Conservation (phyloP, 2,888 invertebrate species). For the Synergus gifuensis region DNA sequence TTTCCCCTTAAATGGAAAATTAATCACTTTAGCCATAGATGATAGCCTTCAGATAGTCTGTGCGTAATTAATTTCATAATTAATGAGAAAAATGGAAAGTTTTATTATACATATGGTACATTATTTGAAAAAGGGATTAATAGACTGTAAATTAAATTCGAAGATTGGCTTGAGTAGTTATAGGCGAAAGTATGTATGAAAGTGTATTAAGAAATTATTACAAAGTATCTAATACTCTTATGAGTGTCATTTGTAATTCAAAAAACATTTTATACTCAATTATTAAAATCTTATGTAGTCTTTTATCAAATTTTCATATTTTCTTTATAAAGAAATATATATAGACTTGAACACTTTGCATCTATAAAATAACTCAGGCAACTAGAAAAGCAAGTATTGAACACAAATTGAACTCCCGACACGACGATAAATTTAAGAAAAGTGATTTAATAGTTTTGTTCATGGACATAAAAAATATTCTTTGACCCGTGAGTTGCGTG, state of each 20-base stretch:
- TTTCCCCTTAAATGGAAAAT: conserved; percentile 7
- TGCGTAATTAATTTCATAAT: conserved; percentile 30
- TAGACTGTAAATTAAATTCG: neutral
- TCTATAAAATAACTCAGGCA: no score
- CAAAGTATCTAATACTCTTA: neutral
- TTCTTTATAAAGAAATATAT: no score
- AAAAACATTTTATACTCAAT: no score
- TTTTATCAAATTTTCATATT: no score
- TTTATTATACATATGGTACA: neutral
- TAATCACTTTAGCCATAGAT: conserved; percentile 19
- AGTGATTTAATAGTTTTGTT: conserved; percentile 10
- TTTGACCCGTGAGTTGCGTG: neutral
- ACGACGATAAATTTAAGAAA: neutral
- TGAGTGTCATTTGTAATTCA: no score
- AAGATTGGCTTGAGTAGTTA: neutral
- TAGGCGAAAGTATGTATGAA: neutral
- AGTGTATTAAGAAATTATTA: neutral
- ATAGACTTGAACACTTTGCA: no score
- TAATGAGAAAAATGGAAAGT: conserved; percentile 14
- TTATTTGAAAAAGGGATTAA: conserved; percentile 3
- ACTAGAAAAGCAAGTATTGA: neutral
- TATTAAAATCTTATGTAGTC: no score
- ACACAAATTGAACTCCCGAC: neutral
- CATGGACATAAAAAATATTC: neutral
- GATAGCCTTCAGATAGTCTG: conserved; percentile 10